These are phyloP conservation scores for Aotus griseimembra DNA, from an alignment of 2,797 vertebrate genomes.

Conservation along the genomic window DNA sequence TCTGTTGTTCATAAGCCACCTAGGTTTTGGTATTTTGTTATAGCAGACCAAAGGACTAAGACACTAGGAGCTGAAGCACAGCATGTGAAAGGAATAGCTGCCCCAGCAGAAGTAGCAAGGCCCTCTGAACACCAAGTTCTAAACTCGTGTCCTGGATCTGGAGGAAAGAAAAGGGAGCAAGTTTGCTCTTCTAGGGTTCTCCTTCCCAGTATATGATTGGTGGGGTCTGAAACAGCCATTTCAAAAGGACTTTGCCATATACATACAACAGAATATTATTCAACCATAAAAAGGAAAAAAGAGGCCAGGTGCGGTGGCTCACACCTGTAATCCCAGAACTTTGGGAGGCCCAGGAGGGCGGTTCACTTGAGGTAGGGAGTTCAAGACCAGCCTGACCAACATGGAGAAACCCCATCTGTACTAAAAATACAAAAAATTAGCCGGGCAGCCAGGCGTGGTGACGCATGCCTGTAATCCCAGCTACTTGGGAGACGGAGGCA, in stretches of 20 bases:
- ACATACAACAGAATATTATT: not conserved
- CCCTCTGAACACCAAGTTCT: not conserved
- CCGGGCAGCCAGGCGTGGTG: too few relatives aligned
- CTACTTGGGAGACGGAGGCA: too few relatives aligned
- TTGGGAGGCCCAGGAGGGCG: too few relatives aligned
- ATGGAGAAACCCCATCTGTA: too few relatives aligned
- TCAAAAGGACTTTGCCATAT: not conserved
- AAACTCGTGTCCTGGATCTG: not conserved
- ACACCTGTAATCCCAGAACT: too few relatives aligned
- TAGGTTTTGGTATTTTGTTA: not conserved
- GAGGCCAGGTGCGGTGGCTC: too few relatives aligned
- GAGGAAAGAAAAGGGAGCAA: not conserved
- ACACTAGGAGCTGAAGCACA: too few relatives aligned
- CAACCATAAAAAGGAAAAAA: not conserved
- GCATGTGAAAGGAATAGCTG: not conserved
- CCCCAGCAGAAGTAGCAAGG: not conserved
- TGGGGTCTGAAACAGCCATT: not conserved
- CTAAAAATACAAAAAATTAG: too few relatives aligned
- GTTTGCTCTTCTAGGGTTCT: not conserved
- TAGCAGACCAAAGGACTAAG: not conserved
- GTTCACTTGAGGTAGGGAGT: too few relatives aligned
- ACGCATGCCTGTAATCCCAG: too few relatives aligned
- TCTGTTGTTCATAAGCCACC: not conserved
- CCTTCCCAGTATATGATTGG: rapidly evolving
- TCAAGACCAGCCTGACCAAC: too few relatives aligned